Conservation (phyloP, 2,888 invertebrate genomes). For the Parthenolecanium corni region DNA sequence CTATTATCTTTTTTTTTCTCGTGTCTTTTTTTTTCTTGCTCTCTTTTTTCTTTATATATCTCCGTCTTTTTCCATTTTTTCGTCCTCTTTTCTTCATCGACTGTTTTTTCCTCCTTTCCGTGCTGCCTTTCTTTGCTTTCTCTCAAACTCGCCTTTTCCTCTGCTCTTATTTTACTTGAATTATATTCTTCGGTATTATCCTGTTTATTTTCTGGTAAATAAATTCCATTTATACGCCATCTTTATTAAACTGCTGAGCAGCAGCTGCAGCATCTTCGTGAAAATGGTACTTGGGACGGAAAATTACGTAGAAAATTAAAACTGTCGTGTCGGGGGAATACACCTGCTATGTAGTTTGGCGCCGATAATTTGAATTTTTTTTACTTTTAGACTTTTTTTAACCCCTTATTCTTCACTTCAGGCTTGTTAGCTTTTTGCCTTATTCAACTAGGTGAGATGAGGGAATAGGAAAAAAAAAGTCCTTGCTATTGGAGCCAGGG, state of each 20-base stretch:
- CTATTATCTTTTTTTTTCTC: conserved; percentile 12
- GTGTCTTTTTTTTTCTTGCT: neutral
- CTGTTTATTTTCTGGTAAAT: conserved; percentile 28
- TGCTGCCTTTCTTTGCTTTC: neutral
- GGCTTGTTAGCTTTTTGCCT: too few species aligned
- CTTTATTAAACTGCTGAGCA: conserved; percentile 15
- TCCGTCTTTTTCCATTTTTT: neutral
- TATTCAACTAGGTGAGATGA: too few species aligned
- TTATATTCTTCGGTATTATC: conserved; percentile 21
- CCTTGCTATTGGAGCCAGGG: too few species aligned
- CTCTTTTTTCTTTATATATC: too few species aligned
- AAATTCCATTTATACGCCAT: conserved; percentile 22
- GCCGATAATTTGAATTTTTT: neutral
- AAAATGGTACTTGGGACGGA: conserved; percentile 18
- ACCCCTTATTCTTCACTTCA: too few species aligned
- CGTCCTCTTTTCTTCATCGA: neutral
- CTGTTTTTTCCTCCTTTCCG: conserved; percentile 1
- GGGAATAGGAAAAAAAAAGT: too few species aligned
- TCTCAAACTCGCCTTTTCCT: neutral
- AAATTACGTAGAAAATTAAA: conserved; percentile 25
- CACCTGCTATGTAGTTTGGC: conserved; percentile 10
- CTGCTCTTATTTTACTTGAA: conserved; percentile 15
- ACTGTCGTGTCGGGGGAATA: conserved; percentile 3
- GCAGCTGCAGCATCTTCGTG: neutral
- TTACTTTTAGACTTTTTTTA: neutral